A percentile compares a stretch with the other conserved stretches of the same genome.
Conservation (phyloP, 2,888 invertebrate species). For the Caenorhabditis parvicauda region DNA sequence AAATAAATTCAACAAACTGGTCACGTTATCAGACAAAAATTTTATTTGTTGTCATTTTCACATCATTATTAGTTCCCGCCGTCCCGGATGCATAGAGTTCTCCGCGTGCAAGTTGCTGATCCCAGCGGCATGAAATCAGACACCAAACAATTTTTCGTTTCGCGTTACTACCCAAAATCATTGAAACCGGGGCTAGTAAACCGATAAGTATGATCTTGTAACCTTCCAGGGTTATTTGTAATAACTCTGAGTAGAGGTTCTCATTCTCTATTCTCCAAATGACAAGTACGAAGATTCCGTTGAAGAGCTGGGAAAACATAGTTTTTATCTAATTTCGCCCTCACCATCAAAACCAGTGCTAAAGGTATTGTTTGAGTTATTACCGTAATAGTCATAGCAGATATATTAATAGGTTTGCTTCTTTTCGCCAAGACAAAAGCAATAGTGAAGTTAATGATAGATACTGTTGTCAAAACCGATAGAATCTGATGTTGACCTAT, state of each 20-base stretch:
- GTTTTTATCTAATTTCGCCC: too few relatives aligned
- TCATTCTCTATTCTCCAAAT: too few relatives aligned
- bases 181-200: conserved; percentile 9
- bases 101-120: conserved; percentile 1
- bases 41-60: conserved; percentile 5
- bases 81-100: conserved; percentile 6
- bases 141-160: conserved; percentile 6
- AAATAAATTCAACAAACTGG: too few relatives aligned
- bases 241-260: too few relatives aligned
- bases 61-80: conserved; percentile 4
- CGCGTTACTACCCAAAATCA: conserved; percentile 11
- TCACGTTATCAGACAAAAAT: too few relatives aligned
- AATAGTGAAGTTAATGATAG: not conserved
- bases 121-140: conserved; percentile 10
- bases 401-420: too few relatives aligned
- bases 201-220: too few relatives aligned
- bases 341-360: conserved; percentile 8
- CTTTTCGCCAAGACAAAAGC: not conserved
- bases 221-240: too few relatives aligned
- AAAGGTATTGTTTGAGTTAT: conserved; percentile 13
- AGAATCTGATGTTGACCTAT: too few relatives aligned
- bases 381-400: conserved; percentile 4
- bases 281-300: not conserved
- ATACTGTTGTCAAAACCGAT: not conserved
- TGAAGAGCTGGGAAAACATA: not conserved